Percentiles rank a stretch among this genome's conserved stretches.
These are phyloP conservation scores for Physella acuta DNA, from an alignment of 1,140 invertebrate species.

Conservation along the genomic window DNA sequence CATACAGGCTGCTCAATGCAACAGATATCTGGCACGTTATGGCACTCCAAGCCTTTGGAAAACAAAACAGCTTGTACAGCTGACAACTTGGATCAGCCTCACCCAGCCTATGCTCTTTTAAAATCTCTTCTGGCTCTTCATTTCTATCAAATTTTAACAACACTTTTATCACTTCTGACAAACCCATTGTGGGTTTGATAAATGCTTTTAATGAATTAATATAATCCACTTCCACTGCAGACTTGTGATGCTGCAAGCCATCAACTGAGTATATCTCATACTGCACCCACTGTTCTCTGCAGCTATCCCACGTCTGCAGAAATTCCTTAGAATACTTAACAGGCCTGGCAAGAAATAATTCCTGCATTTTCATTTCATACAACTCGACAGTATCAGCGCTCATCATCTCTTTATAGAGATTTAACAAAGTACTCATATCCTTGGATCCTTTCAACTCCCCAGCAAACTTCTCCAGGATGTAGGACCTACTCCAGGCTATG, in stretches of 20 bases:
- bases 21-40: constrained; percentile 10
- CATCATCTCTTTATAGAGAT: constrained; percentile 7
- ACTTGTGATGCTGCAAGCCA: constrained; percentile 5
- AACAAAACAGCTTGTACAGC: constrained; percentile 6
- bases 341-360: neutral
- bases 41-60: neutral
- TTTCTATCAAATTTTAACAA: neutral
- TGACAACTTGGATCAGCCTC: constrained; percentile 1
- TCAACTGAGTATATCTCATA: constrained; percentile 1
- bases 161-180: constrained; percentile 13
- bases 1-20: constrained; percentile 1
- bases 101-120: neutral
- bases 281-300: constrained; percentile 17
- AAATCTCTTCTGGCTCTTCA: neutral
- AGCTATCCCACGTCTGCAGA: constrained; percentile 8
- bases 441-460: constrained; percentile 4
- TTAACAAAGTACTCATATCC: neutral
- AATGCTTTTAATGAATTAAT: constrained; percentile 4
- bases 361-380: constrained; percentile 12
- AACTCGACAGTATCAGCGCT: neutral
- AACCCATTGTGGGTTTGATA: neutral
- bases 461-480: constrained; percentile 6
- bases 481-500: constrained; percentile 12
- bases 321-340: neutral
- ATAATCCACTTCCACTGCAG: constrained; percentile 15